These are phyloP conservation scores for Patagioenas fasciata DNA, from an alignment of 2,113 vertebrate species.

Conservation along the genomic window DNA sequence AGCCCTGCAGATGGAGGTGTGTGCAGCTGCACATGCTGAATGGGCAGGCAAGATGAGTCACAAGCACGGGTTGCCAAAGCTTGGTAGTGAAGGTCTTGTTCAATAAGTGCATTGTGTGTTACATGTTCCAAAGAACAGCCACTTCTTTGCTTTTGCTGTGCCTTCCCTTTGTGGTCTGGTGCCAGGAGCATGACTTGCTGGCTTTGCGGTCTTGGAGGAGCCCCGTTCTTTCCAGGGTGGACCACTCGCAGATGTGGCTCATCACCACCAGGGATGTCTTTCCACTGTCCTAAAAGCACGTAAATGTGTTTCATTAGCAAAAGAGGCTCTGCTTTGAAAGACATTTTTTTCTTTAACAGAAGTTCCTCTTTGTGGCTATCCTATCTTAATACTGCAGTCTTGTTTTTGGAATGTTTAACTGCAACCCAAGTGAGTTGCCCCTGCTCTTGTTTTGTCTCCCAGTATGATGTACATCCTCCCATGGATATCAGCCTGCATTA, in stretches of 20 bases:
- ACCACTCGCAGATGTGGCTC: neutral
- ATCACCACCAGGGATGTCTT: neutral
- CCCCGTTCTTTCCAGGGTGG: neutral
- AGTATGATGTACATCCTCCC: neutral
- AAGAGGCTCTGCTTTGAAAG: neutral
- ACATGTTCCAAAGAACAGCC: neutral
- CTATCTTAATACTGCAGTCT: neutral
- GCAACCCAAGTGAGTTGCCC: neutral
- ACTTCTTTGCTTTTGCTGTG: neutral
- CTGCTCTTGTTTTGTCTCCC: neutral
- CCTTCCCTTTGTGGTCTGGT: neutral
- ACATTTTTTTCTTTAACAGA: neutral
- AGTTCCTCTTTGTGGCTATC: neutral
- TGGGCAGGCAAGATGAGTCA: neutral
- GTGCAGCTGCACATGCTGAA: rapidly evolving
- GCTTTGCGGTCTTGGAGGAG: neutral
- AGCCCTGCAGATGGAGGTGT: neutral
- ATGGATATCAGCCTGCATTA: neutral
- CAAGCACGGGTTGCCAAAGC: neutral
- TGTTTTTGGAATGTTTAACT: neutral
- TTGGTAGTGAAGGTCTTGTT: neutral
- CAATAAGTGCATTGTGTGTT: neutral
- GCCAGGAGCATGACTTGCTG: neutral
- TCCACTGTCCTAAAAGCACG: neutral
- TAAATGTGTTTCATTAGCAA: neutral